Base-by-base conservation (phyloP, 2,113 vertebrate genomes). In the Echinops telfairi region DNA sequence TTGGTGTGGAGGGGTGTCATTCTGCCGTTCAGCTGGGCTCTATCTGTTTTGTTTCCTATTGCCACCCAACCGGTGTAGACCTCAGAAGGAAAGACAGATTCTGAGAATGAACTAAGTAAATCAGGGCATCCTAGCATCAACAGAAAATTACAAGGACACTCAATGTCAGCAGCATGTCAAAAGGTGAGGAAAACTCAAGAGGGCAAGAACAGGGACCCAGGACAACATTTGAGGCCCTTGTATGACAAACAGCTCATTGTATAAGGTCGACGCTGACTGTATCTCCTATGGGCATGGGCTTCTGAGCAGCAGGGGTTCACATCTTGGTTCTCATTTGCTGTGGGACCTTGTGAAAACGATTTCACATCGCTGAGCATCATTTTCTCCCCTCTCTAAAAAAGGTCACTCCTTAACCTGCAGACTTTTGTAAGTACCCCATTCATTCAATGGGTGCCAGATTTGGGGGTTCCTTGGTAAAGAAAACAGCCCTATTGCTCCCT, bases 391-490 rank as follows among this genome's bases (percentile, higher is more conserved):
- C 40, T 20, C 1, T 58, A 25, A 19, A 64, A 10, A 29, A 58
- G 40, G 15, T 66, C 10, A 0, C 29, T 12, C 58, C 15, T 8
- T 20, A 9, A 10, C 31, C 53, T 25, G 20, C 64, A 58, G 58
- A 25, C 6, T 25, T 14, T 40, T 38, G 47, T 31, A 70, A 60
- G 1, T 31, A 16, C 31, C 12, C 1, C 14, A 1, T 36, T 11
- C 29, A 64, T 7, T 70, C 40, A 19, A 2, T 57, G 47, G 15
- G 16, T 15, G 29, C 43, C 7, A 8, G 36, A 38, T 29, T 40
- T 71, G 19, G 33, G 29, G 33, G 25, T 77, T 66, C 82, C 60
- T 85, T 73, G 53, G 40, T 77, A 25, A 95, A 87, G 25, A 90
- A 71, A 71, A 60, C 22, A 53, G 22, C 15, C 1, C 0, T 20